phyloP scores from a whole-genome alignment of 2,113 vertebrate species.

The Atrichornis clamosus region DNA sequence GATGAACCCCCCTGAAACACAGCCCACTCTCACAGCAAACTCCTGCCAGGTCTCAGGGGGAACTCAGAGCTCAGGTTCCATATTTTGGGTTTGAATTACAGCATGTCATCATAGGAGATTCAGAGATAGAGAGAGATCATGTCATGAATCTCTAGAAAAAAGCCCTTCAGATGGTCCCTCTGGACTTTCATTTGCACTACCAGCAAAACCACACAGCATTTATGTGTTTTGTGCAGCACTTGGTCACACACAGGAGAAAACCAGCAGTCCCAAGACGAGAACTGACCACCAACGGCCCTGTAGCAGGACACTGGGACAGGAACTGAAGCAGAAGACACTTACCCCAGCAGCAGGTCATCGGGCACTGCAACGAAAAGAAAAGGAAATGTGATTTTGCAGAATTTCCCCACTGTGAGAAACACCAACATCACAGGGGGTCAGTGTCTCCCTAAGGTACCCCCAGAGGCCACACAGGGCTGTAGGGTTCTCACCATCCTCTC shows the following conservation, averaged over 20 bases:
- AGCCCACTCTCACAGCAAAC: neutral
- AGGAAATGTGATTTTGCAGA: neutral
- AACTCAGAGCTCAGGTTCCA: neutral
- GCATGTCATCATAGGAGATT: neutral
- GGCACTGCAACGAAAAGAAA: slow-evolving; percentile 82
- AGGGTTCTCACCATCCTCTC: neutral
- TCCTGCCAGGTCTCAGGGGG: neutral
- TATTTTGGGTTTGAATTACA: neutral
- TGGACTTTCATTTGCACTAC: neutral
- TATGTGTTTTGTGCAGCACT: neutral
- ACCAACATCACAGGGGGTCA: neutral
- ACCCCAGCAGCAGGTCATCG: slow-evolving; percentile 90
- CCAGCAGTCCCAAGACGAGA: neutral
- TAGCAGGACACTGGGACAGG: neutral
- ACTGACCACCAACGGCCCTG: neutral
- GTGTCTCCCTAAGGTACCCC: neutral
- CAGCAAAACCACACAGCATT: neutral
- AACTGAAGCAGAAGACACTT: slow-evolving; percentile 67
- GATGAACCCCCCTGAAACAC: neutral
- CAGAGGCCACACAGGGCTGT: neutral
- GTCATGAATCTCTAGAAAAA: neutral
- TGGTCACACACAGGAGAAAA: neutral
- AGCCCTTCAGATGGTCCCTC: neutral
- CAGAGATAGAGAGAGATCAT: neutral
- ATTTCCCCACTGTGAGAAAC: neutral